Base-by-base conservation (phyloP, 2,888 invertebrate genomes). In the Craniophora ligustri region DNA sequence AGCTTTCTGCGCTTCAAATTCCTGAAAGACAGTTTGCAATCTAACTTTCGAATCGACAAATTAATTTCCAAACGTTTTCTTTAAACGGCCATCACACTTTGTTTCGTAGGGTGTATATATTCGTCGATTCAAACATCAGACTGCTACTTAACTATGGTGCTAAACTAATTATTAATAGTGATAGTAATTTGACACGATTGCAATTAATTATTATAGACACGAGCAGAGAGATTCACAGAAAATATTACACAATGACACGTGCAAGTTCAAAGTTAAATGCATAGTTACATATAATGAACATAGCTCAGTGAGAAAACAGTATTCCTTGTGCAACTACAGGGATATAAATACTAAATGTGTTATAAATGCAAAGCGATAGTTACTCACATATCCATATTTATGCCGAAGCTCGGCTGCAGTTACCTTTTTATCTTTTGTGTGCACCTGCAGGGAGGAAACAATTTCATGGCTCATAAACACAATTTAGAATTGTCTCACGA, bases 361-460 rank as follows among this genome's bases (percentile, higher is more conserved):
- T 38, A 38, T 19, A 56, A 39, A 64, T 54, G 50, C 62, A 62
- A 59, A 15, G 48, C 58, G 39, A 31, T 53, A 45, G 54, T 79
- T 88, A 89, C 88, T 87, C 78, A 85, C 86, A 77, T 81, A 73
- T 76, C 73, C 72, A 79, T 76, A 78, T 75, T 75, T 62, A 75
- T 65, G 79, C 65, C 75, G 83, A 69, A 73, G 82, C 77, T 77
- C 76, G 73, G 80, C 79, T 77, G 84, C 68, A 82, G 86, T 84
- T 90, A 91, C 80, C 89, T 90, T 89, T 89, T 89, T 73, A 90
- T 80, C 75, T 88, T 91, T 85, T 89, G 88, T 67, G 88, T 89
- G 82, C 81, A 91, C 88, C 91, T 91, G 91, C 61, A 76, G 86
- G 79, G 72, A 83, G 79, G 75, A 85, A 85, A 84, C 61, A 78